Percentiles rank a stretch among this genome's conserved stretches.
phyloP scores from a whole-genome alignment of 2,888 invertebrate species.

The Caenorhabditis sinica region DNA sequence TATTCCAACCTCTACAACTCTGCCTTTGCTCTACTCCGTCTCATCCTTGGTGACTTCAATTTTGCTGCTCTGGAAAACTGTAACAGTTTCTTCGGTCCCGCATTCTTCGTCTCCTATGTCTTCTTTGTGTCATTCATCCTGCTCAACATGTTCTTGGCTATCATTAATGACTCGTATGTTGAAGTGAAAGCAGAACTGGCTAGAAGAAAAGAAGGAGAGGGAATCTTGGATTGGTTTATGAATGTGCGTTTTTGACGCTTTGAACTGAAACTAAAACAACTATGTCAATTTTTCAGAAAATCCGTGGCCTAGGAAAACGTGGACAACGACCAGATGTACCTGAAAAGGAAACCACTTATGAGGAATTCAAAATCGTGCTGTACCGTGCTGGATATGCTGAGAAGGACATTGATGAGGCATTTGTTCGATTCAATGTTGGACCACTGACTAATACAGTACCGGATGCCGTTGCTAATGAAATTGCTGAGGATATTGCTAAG shows the following conservation, averaged over 20 bases:
- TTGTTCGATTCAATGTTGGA: constrained; percentile 86
- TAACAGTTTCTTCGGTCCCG: constrained; percentile 88
- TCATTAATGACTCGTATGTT: constrained; percentile 90
- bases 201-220: constrained; percentile 86
- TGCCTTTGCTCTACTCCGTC: constrained; percentile 88
- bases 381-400: constrained; percentile 87
- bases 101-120: constrained; percentile 89
- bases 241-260: constrained; percentile 61
- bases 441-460: constrained; percentile 49
- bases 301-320: constrained; percentile 47
- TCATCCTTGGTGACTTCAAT: constrained; percentile 87
- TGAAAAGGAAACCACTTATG: constrained; percentile 66
- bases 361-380: constrained; percentile 67
- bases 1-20: constrained; percentile 87
- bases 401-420: constrained; percentile 88
- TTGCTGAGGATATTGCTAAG: constrained; percentile 57
- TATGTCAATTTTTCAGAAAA: no score
- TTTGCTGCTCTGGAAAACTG: constrained; percentile 85
- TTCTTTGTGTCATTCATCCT: constrained; percentile 90
- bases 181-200: constrained; percentile 89
- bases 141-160: constrained; percentile 91
- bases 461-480: constrained; percentile 54
- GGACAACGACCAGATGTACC: constrained; percentile 64
- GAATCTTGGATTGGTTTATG: constrained; percentile 73
- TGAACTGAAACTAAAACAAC: no score